Conservation (phyloP, 2,113 vertebrate genomes). For the Ceyx melanurus region DNA sequence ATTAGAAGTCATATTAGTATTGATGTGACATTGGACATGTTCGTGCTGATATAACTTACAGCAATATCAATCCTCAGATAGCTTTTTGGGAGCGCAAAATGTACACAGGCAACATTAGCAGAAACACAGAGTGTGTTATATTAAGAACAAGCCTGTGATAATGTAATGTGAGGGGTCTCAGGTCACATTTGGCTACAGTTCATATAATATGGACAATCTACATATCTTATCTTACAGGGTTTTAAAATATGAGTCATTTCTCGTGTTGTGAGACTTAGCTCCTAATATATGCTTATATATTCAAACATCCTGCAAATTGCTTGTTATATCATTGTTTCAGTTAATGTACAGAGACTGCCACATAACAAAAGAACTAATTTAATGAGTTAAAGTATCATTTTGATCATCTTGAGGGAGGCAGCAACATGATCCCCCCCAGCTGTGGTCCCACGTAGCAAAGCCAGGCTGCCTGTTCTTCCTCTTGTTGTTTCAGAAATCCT, state of each 20-base stretch:
- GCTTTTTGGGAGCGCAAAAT: not conserved
- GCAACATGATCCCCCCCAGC: not conserved
- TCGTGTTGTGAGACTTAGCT: not conserved
- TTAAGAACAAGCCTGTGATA: not conserved
- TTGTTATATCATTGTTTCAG: not conserved
- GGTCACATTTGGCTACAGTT: not conserved
- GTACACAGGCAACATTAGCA: not conserved
- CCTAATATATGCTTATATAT: not conserved
- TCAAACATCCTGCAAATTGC: not conserved
- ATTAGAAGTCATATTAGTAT: slow-evolving; percentile 22
- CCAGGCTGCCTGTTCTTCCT: not conserved
- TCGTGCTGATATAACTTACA: not conserved
- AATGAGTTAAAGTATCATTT: not conserved
- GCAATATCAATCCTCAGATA: not conserved
- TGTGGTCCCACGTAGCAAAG: rapidly evolving
- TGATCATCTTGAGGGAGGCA: not conserved
- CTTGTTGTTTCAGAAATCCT: not conserved
- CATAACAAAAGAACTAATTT: not conserved
- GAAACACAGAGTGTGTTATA: not conserved
- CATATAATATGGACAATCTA: not conserved
- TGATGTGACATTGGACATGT: slow-evolving; percentile 12
- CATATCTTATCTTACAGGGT: not conserved
- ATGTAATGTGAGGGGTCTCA: not conserved
- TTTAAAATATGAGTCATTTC: not conserved
- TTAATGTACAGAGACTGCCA: not conserved